Evolutionary conservation across 1,140 invertebrate species (phyloP).

Genomic region (Ceratoteleas bidentatus): DNA sequence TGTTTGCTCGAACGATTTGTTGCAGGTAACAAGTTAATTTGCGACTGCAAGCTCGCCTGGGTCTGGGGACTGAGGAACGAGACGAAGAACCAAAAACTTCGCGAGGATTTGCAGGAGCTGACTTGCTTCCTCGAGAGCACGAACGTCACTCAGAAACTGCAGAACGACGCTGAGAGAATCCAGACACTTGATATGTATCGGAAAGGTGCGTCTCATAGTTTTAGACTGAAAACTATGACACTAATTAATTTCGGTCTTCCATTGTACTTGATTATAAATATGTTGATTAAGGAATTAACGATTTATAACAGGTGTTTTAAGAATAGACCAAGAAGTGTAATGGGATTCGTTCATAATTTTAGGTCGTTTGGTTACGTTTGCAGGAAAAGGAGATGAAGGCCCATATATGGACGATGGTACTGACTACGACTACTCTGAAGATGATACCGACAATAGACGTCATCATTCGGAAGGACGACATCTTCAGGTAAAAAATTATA

Average conservation of each 20-base stretch:
- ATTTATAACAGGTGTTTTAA: too few relatives aligned
- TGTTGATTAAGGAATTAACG: too few relatives aligned
- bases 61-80: constrained; percentile 87
- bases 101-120: constrained; percentile 85
- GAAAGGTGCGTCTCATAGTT: too few relatives aligned
- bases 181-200: constrained; percentile 69
- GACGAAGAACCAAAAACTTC: constrained; percentile 86
- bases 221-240: too few relatives aligned
- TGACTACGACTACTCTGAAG: constrained; percentile 69
- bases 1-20: constrained; percentile 62
- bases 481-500: constrained; percentile 69
- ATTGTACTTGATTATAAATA: too few relatives aligned
- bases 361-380: too few relatives aligned
- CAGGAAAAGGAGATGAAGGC: too few relatives aligned
- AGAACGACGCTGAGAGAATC: constrained; percentile 69
- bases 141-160: constrained; percentile 71
- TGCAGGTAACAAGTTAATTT: constrained; percentile 89
- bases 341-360: too few relatives aligned
- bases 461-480: constrained; percentile 61
- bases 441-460: constrained; percentile 66
- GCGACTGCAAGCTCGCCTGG: constrained; percentile 90
- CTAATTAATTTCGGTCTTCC: too few relatives aligned
- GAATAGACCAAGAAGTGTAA: too few relatives aligned
- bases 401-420: too few relatives aligned
- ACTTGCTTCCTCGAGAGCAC: constrained; percentile 85